Base-by-base conservation (phyloP, 2,113 vertebrate genomes). In the Chionomys nivalis region DNA sequence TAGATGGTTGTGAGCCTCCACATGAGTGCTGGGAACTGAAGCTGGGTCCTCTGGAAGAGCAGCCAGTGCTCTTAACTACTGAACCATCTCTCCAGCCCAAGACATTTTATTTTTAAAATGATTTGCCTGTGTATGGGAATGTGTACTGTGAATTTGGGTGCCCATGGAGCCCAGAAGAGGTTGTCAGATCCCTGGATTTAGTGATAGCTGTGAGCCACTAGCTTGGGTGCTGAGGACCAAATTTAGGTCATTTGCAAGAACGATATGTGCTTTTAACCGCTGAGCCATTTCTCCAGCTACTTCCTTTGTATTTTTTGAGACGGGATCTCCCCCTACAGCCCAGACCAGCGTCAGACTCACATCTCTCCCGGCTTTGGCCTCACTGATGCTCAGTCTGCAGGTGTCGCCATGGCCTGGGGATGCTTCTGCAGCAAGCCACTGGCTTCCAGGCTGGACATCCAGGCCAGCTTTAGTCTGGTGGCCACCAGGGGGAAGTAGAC, bases 401-500 rank as follows among this genome's bases (percentile, higher is more conserved):
- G 33, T 87, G 42, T 26, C 33, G n/a, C 85, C 44, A n/a, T 33
- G 77, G 36, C 65, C 78, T 79, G 39, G 90, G 17, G 31, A 14
- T 44, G 8, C 11, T 16, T 76, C 77, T 90, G 33, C 58, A 24
- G 1, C 23, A 26, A 93, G 58, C 42, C 63, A 7, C 23, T 9
- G 1, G 16, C 63, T 68, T 78, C 9, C 42, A 49, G 44, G 14
- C 73, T 63, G 82, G 61, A 14, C 3, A 5, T 3, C 9, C 39
- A 58, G 87, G 31, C 42, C 12, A 33, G 75, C 52, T 94, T 85
- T 3, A 8, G 33, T 75, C 79, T 87, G 2, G 10, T 58, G 10
- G 44, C 96, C 97, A 96, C 95, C 91, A 97, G 97, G 42, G 92
- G 97, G 96, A 76, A 97, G 96, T 95, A 97, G 91, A 97, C n/a